Conservation (phyloP, 37 sponge, comb jelly and placozoan species). For the Beroe forskalii region DNA sequence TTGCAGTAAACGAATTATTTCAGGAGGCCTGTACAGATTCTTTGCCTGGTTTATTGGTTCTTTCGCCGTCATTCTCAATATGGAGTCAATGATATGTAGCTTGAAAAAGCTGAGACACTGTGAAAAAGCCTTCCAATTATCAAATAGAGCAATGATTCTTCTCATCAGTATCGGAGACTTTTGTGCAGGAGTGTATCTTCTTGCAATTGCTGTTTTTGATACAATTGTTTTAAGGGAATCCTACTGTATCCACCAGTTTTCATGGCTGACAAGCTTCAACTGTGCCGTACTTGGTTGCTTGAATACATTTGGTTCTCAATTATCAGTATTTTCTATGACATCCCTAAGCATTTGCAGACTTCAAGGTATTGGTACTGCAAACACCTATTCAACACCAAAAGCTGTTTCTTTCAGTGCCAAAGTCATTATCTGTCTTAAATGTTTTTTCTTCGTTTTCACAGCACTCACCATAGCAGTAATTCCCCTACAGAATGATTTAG, state of each 20-base stretch:
- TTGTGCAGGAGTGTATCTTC: neutral
- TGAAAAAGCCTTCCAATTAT: neutral
- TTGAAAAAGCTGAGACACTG: neutral
- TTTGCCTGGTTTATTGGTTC: neutral
- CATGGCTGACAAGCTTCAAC: neutral
- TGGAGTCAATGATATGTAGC: neutral
- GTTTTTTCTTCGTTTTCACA: neutral
- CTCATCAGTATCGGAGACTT: neutral
- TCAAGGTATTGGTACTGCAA: neutral
- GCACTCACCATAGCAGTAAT: neutral
- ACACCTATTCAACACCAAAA: too few relatives aligned
- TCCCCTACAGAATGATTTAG: neutral
- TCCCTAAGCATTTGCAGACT: neutral
- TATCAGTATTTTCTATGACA: neutral
- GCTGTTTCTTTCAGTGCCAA: neutral
- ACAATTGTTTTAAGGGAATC: neutral
- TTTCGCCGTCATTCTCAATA: neutral
- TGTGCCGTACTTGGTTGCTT: neutral
- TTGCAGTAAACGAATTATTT: neutral
- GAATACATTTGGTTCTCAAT: neutral
- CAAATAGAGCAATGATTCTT: neutral
- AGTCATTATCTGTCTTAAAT: neutral
- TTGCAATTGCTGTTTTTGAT: neutral
- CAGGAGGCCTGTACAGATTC: neutral
- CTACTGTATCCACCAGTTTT: neutral